Evolutionary conservation across 2,113 vertebrate species (phyloP), one percentile per base, ranked within the genome.

Genomic region (Ondatra zibethicus): DNA sequence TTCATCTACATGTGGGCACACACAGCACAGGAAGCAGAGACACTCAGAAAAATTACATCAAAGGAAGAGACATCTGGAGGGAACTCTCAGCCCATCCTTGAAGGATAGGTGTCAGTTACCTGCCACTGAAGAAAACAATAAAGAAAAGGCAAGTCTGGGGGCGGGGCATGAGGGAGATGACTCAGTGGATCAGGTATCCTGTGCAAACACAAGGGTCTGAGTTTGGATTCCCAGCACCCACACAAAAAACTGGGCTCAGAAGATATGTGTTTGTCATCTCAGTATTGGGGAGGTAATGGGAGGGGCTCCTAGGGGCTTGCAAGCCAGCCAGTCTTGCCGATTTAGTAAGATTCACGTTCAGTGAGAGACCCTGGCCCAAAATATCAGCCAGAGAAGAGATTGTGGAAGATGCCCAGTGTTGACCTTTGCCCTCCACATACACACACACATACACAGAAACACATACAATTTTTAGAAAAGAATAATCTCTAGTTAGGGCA

Each of bases 111-210:
- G 5, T 27, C 66, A 55, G 36, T 73, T 68, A 76, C 23, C 70
- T 50, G 42, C 14, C 42, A 47, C 76, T 42, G 1, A 84, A 73
- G 90, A 65, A 92, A 50, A 21, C 0, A 21, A 36, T 80, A 27
- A 84, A 89, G 66, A 78, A 50, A 45, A 70, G 33, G 52, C 14
- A 13, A 11, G 55, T 89, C 52, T 58, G 27, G n/a, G 36, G n/a
- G 3, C 0, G 0, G 0, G 42, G 31, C 16, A 23, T 42, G 13
- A 39, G 66, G 21, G 47, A 39, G 12, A 17, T 72, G 36, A 36
- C 85, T 16, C 4, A 23, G 17, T 27, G 23, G 45, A 12, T 36
- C 52, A 52, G 45, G 7, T n/a, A 3, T n/a, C 19, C 11, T 36
- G 1, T 36, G 16, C 47, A 52, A 8, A 33, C 5, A 13, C 16